Evolutionary conservation across 2,797 vertebrate species (phyloP).

Genomic region (Dipus sagitta): DNA sequence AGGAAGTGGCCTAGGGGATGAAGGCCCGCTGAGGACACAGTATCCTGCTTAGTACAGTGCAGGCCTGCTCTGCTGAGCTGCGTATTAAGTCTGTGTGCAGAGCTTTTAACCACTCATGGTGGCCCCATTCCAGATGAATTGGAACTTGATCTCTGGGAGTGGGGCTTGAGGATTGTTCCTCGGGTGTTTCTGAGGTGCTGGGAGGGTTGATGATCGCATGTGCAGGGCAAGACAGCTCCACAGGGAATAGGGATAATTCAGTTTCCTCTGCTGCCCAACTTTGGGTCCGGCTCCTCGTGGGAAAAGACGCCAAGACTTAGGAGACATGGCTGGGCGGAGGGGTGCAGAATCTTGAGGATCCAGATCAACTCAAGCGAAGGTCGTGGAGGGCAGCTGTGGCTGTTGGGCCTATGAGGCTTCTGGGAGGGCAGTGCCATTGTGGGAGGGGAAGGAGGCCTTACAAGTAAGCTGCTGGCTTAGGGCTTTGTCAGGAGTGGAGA

Average conservation of each 20-base stretch:
- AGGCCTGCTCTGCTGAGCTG: background rate
- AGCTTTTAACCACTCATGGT: background rate
- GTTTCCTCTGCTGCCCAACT: background rate
- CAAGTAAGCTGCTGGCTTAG: background rate
- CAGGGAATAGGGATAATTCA: background rate
- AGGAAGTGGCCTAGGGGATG: background rate
- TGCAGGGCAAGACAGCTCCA: background rate
- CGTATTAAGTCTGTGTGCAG: background rate
- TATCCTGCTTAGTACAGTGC: fast-evolving
- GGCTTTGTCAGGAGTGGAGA: background rate
- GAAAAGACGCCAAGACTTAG: background rate
- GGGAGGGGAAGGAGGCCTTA: background rate
- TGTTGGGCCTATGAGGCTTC: background rate
- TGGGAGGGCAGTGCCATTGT: background rate
- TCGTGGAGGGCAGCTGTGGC: background rate
- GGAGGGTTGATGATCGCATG: background rate
- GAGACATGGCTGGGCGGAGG: background rate
- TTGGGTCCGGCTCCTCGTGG: background rate
- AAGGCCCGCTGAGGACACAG: background rate
- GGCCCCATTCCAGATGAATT: background rate
- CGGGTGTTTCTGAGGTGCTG: background rate
- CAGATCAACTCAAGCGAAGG: background rate
- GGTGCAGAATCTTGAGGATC: background rate
- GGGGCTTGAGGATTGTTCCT: background rate
- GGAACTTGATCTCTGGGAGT: background rate